phyloP scores from a whole-genome alignment of 2,113 vertebrate genomes.

The Budorcas taxicolor region DNA sequence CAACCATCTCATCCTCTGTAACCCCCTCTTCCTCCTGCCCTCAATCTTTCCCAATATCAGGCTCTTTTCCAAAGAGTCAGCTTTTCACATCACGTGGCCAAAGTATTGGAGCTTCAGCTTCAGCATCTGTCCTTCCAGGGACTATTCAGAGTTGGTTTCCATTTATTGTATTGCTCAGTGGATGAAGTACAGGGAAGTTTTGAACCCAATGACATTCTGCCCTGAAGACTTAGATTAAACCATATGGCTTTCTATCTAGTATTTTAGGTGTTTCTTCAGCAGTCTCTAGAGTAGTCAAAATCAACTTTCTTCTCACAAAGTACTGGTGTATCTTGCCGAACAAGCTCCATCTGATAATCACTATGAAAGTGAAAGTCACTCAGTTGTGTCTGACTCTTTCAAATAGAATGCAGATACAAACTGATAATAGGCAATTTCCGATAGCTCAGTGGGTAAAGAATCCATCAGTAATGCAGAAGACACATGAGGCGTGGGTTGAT shows the following conservation, averaged over 20 bases:
- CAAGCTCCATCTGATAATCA: not conserved
- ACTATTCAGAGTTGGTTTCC: not conserved
- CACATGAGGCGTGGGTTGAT: not conserved
- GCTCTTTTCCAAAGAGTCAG: not conserved
- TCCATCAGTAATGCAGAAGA: not conserved
- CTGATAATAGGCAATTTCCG: not conserved
- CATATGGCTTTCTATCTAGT: not conserved
- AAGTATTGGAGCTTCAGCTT: not conserved
- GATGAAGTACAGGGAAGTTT: not conserved
- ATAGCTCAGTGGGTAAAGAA: not conserved
- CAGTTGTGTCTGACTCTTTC: not conserved
- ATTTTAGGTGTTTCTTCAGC: not conserved
- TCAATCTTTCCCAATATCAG: not conserved
- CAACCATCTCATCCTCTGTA: not conserved
- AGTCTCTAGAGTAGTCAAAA: not conserved
- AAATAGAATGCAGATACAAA: not conserved
- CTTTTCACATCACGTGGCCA: not conserved
- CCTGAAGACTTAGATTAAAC: not conserved
- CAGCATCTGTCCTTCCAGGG: not conserved
- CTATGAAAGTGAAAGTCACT: not conserved
- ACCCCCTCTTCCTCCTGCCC: not conserved
- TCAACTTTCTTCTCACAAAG: not conserved
- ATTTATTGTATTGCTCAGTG: not conserved
- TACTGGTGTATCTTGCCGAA: not conserved
- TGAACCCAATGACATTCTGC: not conserved